phyloP scores from a whole-genome alignment of 2,888 invertebrate species.

The Lithophane semibrunnea region DNA sequence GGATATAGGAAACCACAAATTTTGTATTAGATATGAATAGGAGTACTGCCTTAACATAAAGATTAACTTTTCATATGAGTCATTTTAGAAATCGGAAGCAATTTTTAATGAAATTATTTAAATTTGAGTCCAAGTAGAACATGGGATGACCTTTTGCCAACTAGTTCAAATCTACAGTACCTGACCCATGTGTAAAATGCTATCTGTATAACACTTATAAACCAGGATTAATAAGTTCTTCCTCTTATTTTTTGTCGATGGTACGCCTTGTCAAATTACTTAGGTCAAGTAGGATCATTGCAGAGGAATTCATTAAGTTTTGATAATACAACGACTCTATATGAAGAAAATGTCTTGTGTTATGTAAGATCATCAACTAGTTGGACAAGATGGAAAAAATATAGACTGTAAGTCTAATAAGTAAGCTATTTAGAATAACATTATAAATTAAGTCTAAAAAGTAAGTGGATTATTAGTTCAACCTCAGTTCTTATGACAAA shows the following conservation, averaged over 20 bases:
- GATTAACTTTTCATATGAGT: background rate
- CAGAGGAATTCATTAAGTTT: background rate
- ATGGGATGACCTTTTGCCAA: background rate
- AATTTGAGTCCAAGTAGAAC: background rate
- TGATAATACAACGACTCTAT: background rate
- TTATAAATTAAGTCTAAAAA: constrained; percentile 12
- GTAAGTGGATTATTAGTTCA: constrained; percentile 43
- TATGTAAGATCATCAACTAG: constrained; percentile 5
- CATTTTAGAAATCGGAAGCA: constrained; percentile 3
- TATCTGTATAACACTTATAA: background rate
- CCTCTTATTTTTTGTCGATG: background rate
- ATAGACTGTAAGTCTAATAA: constrained; percentile 17
- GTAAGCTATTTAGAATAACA: constrained; percentile 19
- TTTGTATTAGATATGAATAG: constrained; percentile 6
- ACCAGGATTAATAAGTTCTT: background rate
- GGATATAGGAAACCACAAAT: constrained; percentile 5
- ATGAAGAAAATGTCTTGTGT: background rate
- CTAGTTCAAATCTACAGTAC: constrained; percentile 12
- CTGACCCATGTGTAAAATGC: background rate
- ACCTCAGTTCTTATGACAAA: constrained; percentile 49
- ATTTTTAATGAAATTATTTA: background rate
- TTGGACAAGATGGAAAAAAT: constrained; percentile 18
- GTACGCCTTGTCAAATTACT: background rate
- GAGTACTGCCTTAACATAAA: constrained; percentile 17
- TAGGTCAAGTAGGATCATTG: background rate